Base-by-base conservation (phyloP, 2,888 invertebrate species). In the Cephus runcator region DNA sequence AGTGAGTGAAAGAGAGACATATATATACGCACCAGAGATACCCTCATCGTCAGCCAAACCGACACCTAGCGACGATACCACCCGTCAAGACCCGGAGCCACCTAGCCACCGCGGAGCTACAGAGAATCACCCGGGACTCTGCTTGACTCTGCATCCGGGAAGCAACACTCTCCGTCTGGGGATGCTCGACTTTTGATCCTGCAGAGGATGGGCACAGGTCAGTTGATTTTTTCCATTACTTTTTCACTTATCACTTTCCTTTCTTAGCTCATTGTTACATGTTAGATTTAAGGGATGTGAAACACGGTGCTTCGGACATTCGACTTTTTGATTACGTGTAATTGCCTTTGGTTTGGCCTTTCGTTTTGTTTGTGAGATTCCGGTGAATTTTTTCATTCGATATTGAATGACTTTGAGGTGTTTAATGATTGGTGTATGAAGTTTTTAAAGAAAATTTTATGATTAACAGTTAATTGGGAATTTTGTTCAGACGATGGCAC, bases 141-240 rank as follows among this genome's bases (percentile, higher is more conserved):
- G 85, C 85, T 83, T 85, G 84, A 84, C 83, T 82, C 83, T 81
- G 80, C 76, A 56, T 77, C 77, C 76, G 76, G 56, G 23, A 56
- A 79, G 79, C 78, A 77, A 81, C 79, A 81, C 79, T 81, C 77
- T 77, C 75, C 73, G 80, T 77, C 69, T 83, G 84, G 86, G 84
- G 86, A 89, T 88, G 88, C 83, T 85, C 83, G 88, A 88, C 87
- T 87, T 88, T 85, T 88, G 86, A 88, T 86, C 85, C 85, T 84
- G 83, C 94, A 95, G 88, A 95, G 95, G 90, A 95, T 95, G 95
- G 95, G 95, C 85, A 95, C 95, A 94, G 95, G 95, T 95, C 90
- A 93, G 92, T 88, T 71, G 23, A 23, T 56, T 56, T 56, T 56
- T 56, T 56, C 0, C 56, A 56, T 23, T 56, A 56, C 23, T 56